These are phyloP conservation scores for Caranx ignobilis DNA, from an alignment of 2,113 vertebrate genomes.

Conservation along the genomic window DNA sequence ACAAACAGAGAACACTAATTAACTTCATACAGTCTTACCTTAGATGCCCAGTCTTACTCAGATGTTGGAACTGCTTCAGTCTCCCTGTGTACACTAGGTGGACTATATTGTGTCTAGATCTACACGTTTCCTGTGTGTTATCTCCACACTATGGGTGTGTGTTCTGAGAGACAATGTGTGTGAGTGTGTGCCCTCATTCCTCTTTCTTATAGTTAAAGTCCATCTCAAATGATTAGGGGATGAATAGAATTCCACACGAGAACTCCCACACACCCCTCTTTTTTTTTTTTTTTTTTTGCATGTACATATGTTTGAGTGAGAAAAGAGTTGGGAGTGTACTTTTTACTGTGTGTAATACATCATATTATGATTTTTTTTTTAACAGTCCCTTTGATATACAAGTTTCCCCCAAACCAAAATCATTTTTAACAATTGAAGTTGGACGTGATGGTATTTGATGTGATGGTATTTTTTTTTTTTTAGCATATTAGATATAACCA, in stretches of 20 bases:
- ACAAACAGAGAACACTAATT: background rate
- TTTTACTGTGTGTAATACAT: too few species aligned
- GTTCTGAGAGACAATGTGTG: background rate
- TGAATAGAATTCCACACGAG: background rate
- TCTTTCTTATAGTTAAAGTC: background rate
- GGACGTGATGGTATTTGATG: too few species aligned
- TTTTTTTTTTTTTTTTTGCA: background rate
- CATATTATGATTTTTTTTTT: too few species aligned
- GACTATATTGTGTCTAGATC: background rate
- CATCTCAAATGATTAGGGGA: background rate
- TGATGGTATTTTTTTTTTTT: background rate
- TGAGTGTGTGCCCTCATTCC: background rate
- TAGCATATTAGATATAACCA: background rate
- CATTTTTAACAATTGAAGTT: background rate
- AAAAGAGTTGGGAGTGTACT: background rate
- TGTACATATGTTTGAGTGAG: background rate
- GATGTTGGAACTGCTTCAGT: background rate
- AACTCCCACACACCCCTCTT: slow-evolving; percentile 1
- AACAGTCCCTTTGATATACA: too few species aligned
- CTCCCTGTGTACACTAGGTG: background rate
- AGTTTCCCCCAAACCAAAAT: background rate
- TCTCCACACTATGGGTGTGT: background rate
- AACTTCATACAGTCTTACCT: slow-evolving; percentile 25
- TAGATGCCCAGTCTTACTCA: background rate
- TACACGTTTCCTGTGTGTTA: background rate